Base-by-base conservation (phyloP, 2,797 vertebrate species). In the Thamnophis elegans region DNA sequence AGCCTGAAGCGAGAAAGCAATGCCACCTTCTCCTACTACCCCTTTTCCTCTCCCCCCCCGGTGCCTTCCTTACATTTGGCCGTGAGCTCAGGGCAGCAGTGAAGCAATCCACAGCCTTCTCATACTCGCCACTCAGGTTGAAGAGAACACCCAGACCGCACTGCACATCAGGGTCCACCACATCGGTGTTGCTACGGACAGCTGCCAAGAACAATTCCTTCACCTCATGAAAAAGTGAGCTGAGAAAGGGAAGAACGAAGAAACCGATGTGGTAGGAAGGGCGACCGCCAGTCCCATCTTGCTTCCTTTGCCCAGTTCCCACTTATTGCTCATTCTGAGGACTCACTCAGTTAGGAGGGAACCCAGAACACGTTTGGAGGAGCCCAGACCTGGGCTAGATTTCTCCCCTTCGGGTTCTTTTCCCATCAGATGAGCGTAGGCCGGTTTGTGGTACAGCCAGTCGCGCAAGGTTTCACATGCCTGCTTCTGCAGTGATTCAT, bases 31-130 rank as follows among this genome's bases (percentile, higher is more conserved):
- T 14, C 25, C 51, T 6, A 0, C 1, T 53, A 51, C 92, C 9
- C 9, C 95, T 97, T 92, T 97, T 98, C 0, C 97, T 98, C 36
- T 11, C 82, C 55, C 26, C 36, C 60, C 32, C 11, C 47, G 1
- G 85, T 7, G 18, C 90, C 28, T 42, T 91, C 36, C 98, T 98
- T 96, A 98, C 98, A 2, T 98, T 96, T 58, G 98, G 98, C 87
- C 96, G 97, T 51, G 97, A 96, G 0, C 97, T 97, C 92, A 98
- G 98, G 0, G 99, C 99, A 0, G 99, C 98, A 0, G 98, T 99
- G 97, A 99, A 99, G 93, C 99, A 99, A 97, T 99, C 99, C 95
- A 99, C 99, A 0, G 99, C 99, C 94, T 99, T 99, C 97, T 99
- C 99, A 0, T 99, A 99, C 91, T 99, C 99, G 60, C 99, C 98